A percentile compares a stretch with the other conserved stretches of the same genome.
Evolutionary conservation across 2,888 invertebrate genomes (phyloP).

Genomic region (Andrena marginata): DNA sequence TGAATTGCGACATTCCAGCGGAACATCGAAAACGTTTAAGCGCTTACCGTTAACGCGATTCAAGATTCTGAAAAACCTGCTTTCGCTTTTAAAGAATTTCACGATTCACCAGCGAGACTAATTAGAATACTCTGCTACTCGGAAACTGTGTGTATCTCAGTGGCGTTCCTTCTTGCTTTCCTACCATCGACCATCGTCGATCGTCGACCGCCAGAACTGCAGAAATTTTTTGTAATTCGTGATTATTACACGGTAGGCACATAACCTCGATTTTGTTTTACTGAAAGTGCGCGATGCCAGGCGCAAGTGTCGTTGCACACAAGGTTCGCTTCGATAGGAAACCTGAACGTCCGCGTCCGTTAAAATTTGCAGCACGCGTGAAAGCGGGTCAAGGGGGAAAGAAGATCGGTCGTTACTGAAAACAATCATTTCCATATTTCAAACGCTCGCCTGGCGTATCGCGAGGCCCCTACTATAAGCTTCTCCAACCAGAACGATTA

Average conservation of each 20-base stretch:
- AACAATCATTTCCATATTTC: not conserved
- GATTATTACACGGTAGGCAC: too few species aligned
- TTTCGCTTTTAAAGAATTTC: conserved; percentile 30
- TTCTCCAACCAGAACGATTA: not conserved
- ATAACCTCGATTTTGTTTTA: not conserved
- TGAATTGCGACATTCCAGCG: conserved; percentile 39
- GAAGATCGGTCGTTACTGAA: not conserved
- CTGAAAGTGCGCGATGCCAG: not conserved
- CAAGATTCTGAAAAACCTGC: conserved; percentile 18
- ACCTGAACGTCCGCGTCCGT: not conserved
- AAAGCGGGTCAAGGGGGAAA: conserved; percentile 1
- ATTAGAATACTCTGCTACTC: conserved; percentile 4
- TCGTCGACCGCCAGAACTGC: too few species aligned
- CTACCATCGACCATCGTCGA: too few species aligned
- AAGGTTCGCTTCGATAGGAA: conserved; percentile 9
- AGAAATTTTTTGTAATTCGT: too few species aligned
- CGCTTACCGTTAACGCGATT: conserved; percentile 31
- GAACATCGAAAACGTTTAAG: conserved; percentile 57
- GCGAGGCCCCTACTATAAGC: not conserved
- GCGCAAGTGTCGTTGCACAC: not conserved
- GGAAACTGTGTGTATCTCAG: too few species aligned
- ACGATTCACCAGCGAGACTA: not conserved
- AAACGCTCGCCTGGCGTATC: not conserved
- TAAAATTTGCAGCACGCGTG: not conserved
- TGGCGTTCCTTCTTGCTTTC: too few species aligned